Conservation (phyloP, 2,113 vertebrate species). For the Nansenia antarctica region DNA sequence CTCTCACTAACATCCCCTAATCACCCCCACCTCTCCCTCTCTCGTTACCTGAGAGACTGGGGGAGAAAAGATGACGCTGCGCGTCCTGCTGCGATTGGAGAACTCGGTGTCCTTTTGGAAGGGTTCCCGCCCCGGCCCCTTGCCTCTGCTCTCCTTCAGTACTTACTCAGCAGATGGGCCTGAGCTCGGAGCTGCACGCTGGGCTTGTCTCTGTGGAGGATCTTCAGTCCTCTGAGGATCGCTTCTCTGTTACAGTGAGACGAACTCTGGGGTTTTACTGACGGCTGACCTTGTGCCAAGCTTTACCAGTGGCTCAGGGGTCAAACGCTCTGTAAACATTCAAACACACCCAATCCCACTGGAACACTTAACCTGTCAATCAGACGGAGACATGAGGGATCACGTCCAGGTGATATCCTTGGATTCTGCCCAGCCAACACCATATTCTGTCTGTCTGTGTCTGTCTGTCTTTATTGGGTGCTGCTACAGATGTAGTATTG, state of each 20-base stretch:
- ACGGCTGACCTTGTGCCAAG: constrained; percentile 60
- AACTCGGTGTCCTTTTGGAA: constrained; percentile 69
- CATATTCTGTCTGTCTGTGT: neutral
- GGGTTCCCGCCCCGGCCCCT: constrained; percentile 43
- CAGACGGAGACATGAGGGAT: neutral
- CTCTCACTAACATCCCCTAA: constrained; percentile 42
- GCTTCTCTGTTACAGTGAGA: constrained; percentile 44
- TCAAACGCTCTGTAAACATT: constrained; percentile 37
- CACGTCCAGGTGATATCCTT: neutral
- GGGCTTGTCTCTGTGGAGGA: constrained; percentile 23
- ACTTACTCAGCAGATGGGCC: constrained; percentile 61
- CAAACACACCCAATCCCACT: neutral
- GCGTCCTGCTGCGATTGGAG: constrained; percentile 52
- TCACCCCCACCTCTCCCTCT: constrained; percentile 33
- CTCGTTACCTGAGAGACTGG: constrained; percentile 64
- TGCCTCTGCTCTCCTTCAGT: constrained; percentile 42
- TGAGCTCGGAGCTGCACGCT: constrained; percentile 9
- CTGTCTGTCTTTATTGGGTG: neutral
- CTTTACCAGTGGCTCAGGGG: constrained; percentile 35
- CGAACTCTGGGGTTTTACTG: constrained; percentile 14
- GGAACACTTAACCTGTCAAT: neutral
- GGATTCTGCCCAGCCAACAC: neutral
- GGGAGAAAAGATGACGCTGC: constrained; percentile 60
- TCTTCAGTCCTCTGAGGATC: constrained; percentile 20
- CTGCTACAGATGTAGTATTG: neutral